Base-by-base conservation (phyloP, 64 coral and sea anemone genomes). In the Montipora foliosa region DNA sequence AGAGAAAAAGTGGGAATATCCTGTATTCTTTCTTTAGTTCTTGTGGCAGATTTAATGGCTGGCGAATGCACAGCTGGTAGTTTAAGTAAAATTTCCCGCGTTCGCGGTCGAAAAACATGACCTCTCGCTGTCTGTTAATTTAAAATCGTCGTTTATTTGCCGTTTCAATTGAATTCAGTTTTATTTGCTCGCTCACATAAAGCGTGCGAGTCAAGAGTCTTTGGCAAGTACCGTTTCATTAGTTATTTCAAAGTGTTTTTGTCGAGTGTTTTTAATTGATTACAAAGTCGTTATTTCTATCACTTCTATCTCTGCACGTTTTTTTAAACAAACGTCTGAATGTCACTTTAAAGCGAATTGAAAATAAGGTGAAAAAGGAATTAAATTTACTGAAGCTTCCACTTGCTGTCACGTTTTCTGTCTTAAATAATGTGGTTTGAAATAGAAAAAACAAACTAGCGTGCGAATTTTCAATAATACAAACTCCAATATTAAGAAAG, bases 291-390 rank as follows among this genome's bases (percentile, higher is more conserved):
- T 71, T 67, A 49, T 86, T 86, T 86, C 64, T 70, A 20, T 70
- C 67, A 66, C 45, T 44, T 86, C 64, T 70, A 20, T 70, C 67
- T 44, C 45, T 44, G 70, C 71, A 71, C 71, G 16, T 72, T 84
- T 66, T 64, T 50, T 86, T 71, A 16, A 70, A 72, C 44, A 86
- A 46, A 11, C 46, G 66, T 16, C 9, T 64, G 13, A 86, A 71
- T 86, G 66, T 72, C 82, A 71, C 17, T 86, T 86, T 71, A 50
- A 82, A 71, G 62, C 64, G 82, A 86, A 86, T 86, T 86, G 47
- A 50, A 86, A 70, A 72, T 50, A 49, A 8, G 19, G 82, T 45
- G 37, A 86, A 15, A 66, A 50, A 45, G 17, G 67, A 86, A 86
- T 50, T 86, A 68, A 78, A 46, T 37, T 76, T 49, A 37, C 45